Percentiles rank a stretch among this genome's conserved stretches.
phyloP scores from a whole-genome alignment of 2,113 vertebrate species.

The Hippoglossus stenolepis region DNA sequence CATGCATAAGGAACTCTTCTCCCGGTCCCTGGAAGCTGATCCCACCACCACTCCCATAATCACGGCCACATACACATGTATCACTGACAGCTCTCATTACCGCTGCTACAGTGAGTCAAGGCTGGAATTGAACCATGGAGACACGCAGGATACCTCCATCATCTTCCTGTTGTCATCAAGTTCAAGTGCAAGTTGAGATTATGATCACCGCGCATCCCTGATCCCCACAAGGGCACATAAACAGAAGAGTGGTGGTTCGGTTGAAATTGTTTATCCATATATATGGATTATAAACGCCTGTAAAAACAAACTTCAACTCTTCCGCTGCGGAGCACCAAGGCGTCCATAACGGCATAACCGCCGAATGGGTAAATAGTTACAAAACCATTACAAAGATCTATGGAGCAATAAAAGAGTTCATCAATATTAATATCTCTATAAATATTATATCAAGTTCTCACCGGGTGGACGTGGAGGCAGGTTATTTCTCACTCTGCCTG shows the following conservation, averaged over 20 bases:
- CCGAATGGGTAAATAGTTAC: slow-evolving; percentile 48
- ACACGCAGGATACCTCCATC: neutral
- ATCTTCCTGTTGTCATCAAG: neutral
- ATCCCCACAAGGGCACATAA: neutral
- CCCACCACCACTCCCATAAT: slow-evolving; percentile 11
- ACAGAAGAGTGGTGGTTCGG: slow-evolving; percentile 11
- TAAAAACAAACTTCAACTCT: slow-evolving; percentile 27
- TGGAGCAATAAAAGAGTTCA: slow-evolving; percentile 56
- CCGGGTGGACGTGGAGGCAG: slow-evolving; percentile 3
- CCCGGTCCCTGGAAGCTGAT: neutral
- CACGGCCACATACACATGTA: slow-evolving; percentile 17
- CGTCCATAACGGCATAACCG: slow-evolving; percentile 33
- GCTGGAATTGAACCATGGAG: slow-evolving; percentile 9
- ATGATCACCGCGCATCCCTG: neutral
- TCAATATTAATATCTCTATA: slow-evolving; percentile 72
- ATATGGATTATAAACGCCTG: slow-evolving; percentile 6
- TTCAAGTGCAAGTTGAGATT: neutral
- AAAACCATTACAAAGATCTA: slow-evolving; percentile 48
- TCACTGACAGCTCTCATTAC: slow-evolving; percentile 40
- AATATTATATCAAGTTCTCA: slow-evolving; percentile 63
- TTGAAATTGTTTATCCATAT: slow-evolving; percentile 39
- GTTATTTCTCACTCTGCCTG: slow-evolving; percentile 41
- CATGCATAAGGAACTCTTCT: slow-evolving; percentile 43
- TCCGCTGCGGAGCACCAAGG: neutral
- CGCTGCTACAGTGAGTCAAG: slow-evolving; percentile 9